Percentiles rank a stretch among this genome's conserved stretches.
These are phyloP conservation scores for Syngnathoides biaculeatus DNA, from an alignment of 2,113 vertebrate species.

Conservation along the genomic window DNA sequence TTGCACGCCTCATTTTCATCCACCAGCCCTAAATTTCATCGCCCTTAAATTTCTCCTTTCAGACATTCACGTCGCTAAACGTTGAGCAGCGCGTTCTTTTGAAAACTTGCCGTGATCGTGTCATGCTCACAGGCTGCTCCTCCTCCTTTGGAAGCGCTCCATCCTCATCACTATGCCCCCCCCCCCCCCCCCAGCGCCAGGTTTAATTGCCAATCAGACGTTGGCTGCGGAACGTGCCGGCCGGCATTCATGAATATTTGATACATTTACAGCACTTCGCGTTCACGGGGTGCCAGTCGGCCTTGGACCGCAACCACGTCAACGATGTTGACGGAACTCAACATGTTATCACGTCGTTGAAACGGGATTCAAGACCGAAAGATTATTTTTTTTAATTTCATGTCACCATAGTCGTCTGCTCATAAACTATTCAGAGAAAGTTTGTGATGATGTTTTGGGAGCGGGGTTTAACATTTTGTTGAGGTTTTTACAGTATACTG, in stretches of 20 bases:
- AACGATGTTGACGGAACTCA: neutral
- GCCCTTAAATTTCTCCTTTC: conserved; percentile 20
- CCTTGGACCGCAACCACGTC: conserved; percentile 21
- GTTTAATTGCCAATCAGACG: conserved; percentile 54
- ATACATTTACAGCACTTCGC: conserved; percentile 38
- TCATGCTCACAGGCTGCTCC: neutral
- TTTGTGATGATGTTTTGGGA: too few species aligned
- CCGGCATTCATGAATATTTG: conserved; percentile 66
- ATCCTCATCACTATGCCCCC: conserved; percentile 11
- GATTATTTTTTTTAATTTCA: too few species aligned
- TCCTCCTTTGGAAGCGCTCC: neutral
- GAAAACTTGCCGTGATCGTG: neutral
- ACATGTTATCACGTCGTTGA: conserved; percentile 24
- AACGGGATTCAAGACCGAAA: too few species aligned
- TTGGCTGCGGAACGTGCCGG: conserved; percentile 8
- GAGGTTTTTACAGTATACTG: too few species aligned
- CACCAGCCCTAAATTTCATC: neutral
- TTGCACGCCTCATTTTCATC: neutral
- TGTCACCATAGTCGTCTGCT: too few species aligned
- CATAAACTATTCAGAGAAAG: too few species aligned
- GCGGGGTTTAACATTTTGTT: too few species aligned
- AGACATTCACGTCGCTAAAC: conserved; percentile 2
- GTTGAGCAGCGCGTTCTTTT: conserved; percentile 4
- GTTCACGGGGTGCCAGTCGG: conserved; percentile 40
- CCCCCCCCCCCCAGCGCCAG: conserved; percentile 30